phyloP scores from a whole-genome alignment of 1,140 invertebrate genomes.

The Plodia interpunctella region DNA sequence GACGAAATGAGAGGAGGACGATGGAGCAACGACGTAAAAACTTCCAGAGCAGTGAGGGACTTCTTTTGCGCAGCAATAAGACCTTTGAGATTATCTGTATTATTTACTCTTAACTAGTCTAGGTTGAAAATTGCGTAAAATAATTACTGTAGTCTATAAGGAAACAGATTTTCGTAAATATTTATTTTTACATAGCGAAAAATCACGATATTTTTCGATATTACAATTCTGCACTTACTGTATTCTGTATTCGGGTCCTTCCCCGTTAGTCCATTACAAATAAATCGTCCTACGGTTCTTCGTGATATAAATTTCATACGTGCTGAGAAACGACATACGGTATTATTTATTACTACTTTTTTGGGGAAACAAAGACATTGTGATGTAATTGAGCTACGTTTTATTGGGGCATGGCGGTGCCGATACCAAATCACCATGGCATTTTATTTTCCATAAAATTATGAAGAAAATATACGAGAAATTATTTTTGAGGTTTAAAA shows the following conservation, averaged over 20 bases:
- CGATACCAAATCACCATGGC: constrained; percentile 30
- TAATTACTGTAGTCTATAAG: no score
- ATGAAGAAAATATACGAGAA: constrained; percentile 6
- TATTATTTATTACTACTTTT: constrained; percentile 71
- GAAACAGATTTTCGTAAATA: no score
- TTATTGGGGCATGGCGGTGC: constrained; percentile 51
- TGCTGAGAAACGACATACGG: constrained; percentile 77
- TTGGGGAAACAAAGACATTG: constrained; percentile 68
- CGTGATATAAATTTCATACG: constrained; percentile 75
- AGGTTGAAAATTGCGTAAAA: no score
- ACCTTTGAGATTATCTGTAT: no score
- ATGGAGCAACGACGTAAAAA: no score
- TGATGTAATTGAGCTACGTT: constrained; percentile 68
- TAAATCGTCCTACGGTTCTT: constrained; percentile 71
- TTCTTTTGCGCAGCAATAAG: no score
- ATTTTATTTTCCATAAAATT: constrained; percentile 13
- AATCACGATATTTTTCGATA: no score
- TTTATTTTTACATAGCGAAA: no score
- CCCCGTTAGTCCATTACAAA: constrained; percentile 59
- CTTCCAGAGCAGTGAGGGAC: no score
- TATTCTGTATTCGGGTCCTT: background rate
- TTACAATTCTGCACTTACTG: background rate
- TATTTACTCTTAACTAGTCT: no score
- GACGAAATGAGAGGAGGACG: no score
- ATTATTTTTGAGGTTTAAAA: constrained; percentile 13